A percentile compares a stretch with the other conserved stretches of the same genome.
These are phyloP conservation scores for Cephus pygmeus DNA, from an alignment of 2,888 invertebrate genomes.

Conservation along the genomic window DNA sequence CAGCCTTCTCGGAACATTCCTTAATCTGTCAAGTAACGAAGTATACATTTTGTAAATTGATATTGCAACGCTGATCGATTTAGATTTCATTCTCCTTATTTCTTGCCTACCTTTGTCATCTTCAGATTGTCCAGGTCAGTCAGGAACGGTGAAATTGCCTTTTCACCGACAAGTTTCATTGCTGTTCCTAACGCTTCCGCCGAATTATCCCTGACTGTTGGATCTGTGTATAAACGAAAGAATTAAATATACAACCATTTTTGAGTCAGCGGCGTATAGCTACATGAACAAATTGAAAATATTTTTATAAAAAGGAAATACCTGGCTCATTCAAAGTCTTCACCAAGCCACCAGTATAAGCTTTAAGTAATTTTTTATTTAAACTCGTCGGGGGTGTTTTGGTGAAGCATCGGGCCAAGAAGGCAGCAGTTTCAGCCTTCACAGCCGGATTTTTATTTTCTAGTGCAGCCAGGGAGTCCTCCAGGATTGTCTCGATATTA, in stretches of 20 bases:
- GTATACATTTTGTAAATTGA: background rate
- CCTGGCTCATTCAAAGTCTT: constrained; percentile 84
- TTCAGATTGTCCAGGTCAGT: constrained; percentile 91
- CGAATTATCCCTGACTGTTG: constrained; percentile 90
- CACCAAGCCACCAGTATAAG: constrained; percentile 79
- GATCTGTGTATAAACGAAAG: constrained; percentile 71
- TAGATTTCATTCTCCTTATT: background rate
- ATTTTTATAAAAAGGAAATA: constrained; percentile 56
- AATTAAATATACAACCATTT: constrained; percentile 9
- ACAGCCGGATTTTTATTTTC: constrained; percentile 93
- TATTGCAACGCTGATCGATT: background rate
- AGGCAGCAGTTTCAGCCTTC: constrained; percentile 87
- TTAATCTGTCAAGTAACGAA: constrained; percentile 72
- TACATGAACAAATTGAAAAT: constrained; percentile 32
- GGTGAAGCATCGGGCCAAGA: constrained; percentile 85
- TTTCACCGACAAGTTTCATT: constrained; percentile 94
- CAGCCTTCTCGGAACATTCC: constrained; percentile 93
- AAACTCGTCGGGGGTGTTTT: constrained; percentile 83
- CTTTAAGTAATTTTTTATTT: constrained; percentile 91
- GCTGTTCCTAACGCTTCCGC: constrained; percentile 94
- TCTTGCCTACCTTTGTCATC: constrained; percentile 78
- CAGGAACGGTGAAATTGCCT: constrained; percentile 85
- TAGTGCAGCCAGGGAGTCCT: constrained; percentile 86
- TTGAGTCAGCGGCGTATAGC: background rate
- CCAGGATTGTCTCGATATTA: constrained; percentile 83